These are phyloP conservation scores for Ectemnius continuus DNA, from an alignment of 2,888 invertebrate genomes.

Conservation along the genomic window DNA sequence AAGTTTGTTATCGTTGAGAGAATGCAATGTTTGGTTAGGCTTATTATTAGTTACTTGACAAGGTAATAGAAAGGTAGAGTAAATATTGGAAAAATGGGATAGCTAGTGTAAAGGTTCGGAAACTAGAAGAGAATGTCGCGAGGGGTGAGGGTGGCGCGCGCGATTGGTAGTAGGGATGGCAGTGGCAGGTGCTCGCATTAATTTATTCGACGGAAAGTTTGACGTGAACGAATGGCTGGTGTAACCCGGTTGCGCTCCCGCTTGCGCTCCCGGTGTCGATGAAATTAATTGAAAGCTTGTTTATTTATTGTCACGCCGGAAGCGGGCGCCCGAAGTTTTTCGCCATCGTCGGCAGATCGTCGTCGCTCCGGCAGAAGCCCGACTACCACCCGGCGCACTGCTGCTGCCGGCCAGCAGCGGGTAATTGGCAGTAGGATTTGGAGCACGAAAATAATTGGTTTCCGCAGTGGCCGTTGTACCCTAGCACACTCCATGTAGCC, in stretches of 20 bases:
- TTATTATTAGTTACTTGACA: neutral
- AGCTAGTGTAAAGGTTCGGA: neutral
- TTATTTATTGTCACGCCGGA: constrained; percentile 56
- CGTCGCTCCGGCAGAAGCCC: constrained; percentile 29
- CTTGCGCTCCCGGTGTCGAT: constrained; percentile 45
- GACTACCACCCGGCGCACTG: constrained; percentile 8
- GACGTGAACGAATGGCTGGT: constrained; percentile 45
- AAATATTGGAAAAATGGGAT: neutral
- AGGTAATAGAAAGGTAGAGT: constrained; percentile 3
- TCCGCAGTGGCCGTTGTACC: constrained; percentile 41
- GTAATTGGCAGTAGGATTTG: constrained; percentile 74
- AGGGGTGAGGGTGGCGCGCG: neutral
- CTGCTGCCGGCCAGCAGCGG: constrained; percentile 22
- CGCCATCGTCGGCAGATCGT: constrained; percentile 57
- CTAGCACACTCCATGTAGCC: no score
- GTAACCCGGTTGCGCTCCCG: constrained; percentile 36
- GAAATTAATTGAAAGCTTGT: constrained; percentile 67
- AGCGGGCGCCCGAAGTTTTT: constrained; percentile 49
- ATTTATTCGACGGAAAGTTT: constrained; percentile 46
- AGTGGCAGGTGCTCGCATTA: constrained; percentile 39
- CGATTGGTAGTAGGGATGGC: neutral
- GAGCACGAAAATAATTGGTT: constrained; percentile 75
- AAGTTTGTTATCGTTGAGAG: no score
- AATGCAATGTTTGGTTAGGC: no score
- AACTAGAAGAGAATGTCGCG: neutral